Evolutionary conservation across 2,888 invertebrate species (phyloP).

Genomic region (Noctua comes): DNA sequence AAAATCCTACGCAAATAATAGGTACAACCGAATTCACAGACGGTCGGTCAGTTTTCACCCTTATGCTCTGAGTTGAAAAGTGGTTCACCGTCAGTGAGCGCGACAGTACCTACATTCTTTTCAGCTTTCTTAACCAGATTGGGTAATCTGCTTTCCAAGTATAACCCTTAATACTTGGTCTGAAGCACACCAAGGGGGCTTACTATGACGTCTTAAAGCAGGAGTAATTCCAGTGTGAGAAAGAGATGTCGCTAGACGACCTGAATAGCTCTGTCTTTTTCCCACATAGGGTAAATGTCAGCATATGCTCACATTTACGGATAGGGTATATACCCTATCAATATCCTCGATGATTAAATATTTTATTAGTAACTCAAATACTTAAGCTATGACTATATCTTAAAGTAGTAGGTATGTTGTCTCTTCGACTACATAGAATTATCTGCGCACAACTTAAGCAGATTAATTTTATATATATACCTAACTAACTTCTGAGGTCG

Average conservation of each 20-base stretch:
- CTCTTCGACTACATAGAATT: background rate
- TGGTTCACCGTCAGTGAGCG: no score
- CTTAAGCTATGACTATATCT: background rate
- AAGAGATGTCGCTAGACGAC: no score
- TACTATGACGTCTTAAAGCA: no score
- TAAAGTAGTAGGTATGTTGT: background rate
- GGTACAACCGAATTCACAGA: background rate
- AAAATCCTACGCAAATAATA: background rate
- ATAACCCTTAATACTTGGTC: background rate
- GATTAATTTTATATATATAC: slow-evolving; percentile 58
- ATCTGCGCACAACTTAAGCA: slow-evolving; percentile 35
- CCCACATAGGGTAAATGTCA: no score
- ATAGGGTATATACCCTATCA: no score
- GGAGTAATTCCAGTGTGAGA: no score
- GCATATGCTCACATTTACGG: no score
- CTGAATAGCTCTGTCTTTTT: no score
- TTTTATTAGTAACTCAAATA: background rate
- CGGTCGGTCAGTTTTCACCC: no score
- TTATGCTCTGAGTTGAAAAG: no score
- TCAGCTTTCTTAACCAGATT: background rate
- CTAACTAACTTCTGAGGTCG: slow-evolving; percentile 53
- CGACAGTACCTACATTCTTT: background rate
- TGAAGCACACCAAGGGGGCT: no score
- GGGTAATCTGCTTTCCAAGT: background rate
- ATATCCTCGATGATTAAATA: background rate